Percentiles rank a stretch among this genome's conserved stretches.
Evolutionary conservation across 2,888 invertebrate genomes (phyloP).

Genomic region (Tanaodytes sp.): DNA sequence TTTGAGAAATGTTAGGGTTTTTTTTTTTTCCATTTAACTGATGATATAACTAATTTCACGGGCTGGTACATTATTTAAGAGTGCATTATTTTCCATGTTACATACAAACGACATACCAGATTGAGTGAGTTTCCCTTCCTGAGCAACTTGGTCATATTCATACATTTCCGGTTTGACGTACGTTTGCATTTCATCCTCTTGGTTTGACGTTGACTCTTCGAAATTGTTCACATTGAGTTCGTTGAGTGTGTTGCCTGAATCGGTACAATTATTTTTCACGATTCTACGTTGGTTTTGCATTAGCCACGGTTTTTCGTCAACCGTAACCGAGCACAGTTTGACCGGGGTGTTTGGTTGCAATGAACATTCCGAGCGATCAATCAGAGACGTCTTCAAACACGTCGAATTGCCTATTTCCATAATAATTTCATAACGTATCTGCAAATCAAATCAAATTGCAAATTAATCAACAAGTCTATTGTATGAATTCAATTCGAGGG

Average conservation of each 20-base stretch:
- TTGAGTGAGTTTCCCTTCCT: conserved; percentile 57
- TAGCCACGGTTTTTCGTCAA: conserved; percentile 67
- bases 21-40: too few species aligned
- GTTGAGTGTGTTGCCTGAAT: conserved; percentile 56
- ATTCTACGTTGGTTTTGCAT: conserved; percentile 60
- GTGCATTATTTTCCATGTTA: too few species aligned
- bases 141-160: conserved; percentile 63
- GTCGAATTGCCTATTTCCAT: conserved; percentile 66
- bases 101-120: conserved; percentile 27
- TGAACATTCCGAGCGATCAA: conserved; percentile 63
- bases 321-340: conserved; percentile 62
- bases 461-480: too few species aligned
- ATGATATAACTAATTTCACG: too few species aligned
- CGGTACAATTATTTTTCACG: conserved; percentile 67
- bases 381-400: conserved; percentile 61
- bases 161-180: conserved; percentile 56
- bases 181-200: conserved; percentile 45
- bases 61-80: too few species aligned
- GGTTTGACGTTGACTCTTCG: conserved; percentile 21
- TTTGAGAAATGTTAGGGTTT: too few species aligned
- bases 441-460: conserved; percentile 4
- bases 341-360: conserved; percentile 60
- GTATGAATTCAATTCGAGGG: too few species aligned
- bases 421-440: conserved; percentile 64
- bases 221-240: conserved; percentile 55